Conservation (phyloP, 2,888 invertebrate species). For the Mesopsocus fuscifrons region DNA sequence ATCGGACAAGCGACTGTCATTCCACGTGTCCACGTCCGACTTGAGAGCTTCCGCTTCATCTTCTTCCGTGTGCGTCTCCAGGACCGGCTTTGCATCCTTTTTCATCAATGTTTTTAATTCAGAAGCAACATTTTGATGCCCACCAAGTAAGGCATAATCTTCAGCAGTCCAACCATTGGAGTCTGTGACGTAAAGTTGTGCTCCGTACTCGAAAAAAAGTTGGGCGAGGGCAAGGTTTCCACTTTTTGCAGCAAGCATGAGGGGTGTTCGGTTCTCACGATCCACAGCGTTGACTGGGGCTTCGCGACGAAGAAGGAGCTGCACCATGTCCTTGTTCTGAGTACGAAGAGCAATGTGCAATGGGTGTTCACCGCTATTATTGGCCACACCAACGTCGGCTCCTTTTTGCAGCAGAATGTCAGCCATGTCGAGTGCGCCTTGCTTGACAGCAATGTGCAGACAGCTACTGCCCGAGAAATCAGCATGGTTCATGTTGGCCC, state of each 20-base stretch:
- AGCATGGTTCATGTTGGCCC: constrained; percentile 18
- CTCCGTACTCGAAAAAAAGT: constrained; percentile 20
- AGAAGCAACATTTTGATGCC: constrained; percentile 19
- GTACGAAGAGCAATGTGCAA: constrained; percentile 20
- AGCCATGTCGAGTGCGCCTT: constrained; percentile 20
- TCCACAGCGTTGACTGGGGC: constrained; percentile 20
- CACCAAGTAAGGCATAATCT: constrained; percentile 20
- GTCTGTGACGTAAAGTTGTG: constrained; percentile 19
- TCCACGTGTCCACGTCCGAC: constrained; percentile 15
- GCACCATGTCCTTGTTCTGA: constrained; percentile 20
- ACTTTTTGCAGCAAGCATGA: constrained; percentile 21
- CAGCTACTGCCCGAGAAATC: constrained; percentile 20
- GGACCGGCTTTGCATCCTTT: constrained; percentile 8
- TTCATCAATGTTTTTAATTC: constrained; percentile 13
- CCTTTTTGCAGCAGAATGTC: constrained; percentile 21
- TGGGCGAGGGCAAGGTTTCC: constrained; percentile 20
- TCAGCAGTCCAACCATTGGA: constrained; percentile 22
- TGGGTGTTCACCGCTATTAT: constrained; percentile 21
- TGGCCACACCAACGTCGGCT: constrained; percentile 19
- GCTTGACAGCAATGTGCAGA: constrained; percentile 19
- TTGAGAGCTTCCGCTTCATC: constrained; percentile 10
- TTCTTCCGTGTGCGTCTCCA: constrained; percentile 10
- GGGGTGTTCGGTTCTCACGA: constrained; percentile 19
- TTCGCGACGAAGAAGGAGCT: constrained; percentile 19
- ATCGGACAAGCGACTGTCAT: constrained; percentile 15